Conservation (phyloP, 2,113 vertebrate species). For the Eidolon helvum region DNA sequence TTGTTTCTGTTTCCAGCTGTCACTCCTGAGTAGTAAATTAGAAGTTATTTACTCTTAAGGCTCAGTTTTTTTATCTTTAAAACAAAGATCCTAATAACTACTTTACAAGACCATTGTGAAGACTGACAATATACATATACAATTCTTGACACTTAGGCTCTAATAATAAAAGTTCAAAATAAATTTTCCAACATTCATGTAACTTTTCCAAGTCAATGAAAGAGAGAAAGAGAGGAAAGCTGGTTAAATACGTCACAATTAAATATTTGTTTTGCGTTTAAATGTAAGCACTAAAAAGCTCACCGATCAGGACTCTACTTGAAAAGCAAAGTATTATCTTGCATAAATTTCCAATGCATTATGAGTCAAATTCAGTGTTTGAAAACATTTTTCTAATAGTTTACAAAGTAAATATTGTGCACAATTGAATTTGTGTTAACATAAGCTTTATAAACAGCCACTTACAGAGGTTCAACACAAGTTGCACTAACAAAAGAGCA, state of each 20-base stretch:
- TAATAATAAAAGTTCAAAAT: not conserved
- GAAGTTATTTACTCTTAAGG: not conserved
- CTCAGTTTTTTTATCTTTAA: not conserved
- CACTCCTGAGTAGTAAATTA: not conserved
- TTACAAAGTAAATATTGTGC: not conserved
- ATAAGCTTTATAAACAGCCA: not conserved
- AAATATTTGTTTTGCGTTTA: not conserved
- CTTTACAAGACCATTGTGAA: not conserved
- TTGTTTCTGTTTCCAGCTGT: not conserved
- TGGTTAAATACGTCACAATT: not conserved
- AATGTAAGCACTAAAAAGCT: not conserved
- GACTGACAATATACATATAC: not conserved
- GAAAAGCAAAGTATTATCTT: constrained; percentile 28
- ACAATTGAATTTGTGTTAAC: not conserved
- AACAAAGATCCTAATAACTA: not conserved
- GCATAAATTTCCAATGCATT: not conserved
- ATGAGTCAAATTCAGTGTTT: not conserved
- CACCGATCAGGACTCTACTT: not conserved
- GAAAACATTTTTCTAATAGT: not conserved
- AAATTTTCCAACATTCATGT: not conserved
- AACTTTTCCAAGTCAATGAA: not conserved
- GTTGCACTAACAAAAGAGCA: not conserved
- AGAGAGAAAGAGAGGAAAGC: not conserved
- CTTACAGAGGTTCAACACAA: not conserved
- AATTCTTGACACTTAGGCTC: not conserved